These are phyloP conservation scores for Ramphastos sulfuratus DNA, from an alignment of 2,113 vertebrate genomes.

Conservation along the genomic window DNA sequence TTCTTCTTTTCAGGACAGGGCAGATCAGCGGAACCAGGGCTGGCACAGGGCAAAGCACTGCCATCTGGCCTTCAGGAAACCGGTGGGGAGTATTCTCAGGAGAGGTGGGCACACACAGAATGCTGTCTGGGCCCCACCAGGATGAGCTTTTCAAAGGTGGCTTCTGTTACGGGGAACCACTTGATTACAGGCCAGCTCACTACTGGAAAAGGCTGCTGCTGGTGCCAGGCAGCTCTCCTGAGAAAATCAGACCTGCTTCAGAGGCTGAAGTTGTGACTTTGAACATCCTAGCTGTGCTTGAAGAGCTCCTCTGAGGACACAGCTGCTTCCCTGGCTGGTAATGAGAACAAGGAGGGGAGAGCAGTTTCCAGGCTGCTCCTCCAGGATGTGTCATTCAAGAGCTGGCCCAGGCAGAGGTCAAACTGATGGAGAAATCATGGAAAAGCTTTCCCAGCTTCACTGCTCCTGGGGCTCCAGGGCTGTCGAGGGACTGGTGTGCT, in stretches of 20 bases:
- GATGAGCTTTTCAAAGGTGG: neutral
- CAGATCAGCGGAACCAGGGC: rapidly evolving
- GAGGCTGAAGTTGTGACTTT: neutral
- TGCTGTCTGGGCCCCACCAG: rapidly evolving
- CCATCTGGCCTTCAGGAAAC: neutral
- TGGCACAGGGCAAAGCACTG: neutral
- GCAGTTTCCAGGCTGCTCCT: neutral
- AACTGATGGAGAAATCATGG: rapidly evolving
- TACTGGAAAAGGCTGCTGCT: neutral
- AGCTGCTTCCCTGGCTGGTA: neutral
- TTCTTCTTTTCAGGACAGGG: neutral
- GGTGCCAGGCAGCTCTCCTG: neutral
- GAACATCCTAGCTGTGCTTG: neutral
- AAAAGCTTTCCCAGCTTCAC: neutral
- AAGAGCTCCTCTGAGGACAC: neutral
- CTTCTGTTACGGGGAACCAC: neutral
- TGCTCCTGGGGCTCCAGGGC: rapidly evolving
- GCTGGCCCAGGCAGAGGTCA: neutral
- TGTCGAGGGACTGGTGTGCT: neutral
- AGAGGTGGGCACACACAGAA: rapidly evolving
- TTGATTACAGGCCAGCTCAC: neutral
- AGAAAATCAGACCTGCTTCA: neutral
- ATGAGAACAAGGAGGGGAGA: neutral
- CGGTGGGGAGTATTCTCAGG: neutral
- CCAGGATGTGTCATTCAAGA: neutral